A percentile compares a stretch with the other conserved stretches of the same genome.
Evolutionary conservation across 2,797 vertebrate genomes (phyloP).

Genomic region (Vultur gryphus): DNA sequence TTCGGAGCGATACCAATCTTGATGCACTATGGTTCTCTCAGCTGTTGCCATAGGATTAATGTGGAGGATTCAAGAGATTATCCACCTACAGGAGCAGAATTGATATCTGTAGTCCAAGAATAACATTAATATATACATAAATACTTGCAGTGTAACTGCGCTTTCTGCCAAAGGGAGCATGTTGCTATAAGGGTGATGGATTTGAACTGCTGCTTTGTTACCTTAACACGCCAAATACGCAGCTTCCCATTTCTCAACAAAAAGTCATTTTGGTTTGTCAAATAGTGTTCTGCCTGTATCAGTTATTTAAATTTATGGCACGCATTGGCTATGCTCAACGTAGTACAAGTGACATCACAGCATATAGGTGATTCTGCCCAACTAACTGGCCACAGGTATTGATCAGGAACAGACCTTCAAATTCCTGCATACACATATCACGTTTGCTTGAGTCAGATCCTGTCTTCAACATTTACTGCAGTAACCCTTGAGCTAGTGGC

Average conservation of each 20-base stretch:
- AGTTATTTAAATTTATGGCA: not conserved
- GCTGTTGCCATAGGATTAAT: slow-evolving; percentile 6
- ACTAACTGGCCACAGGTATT: not conserved
- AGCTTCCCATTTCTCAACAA: not conserved
- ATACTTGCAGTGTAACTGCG: not conserved
- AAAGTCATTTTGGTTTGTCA: not conserved
- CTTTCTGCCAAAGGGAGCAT: not conserved
- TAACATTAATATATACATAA: not conserved
- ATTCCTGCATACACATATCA: not conserved
- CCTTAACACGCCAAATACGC: not conserved
- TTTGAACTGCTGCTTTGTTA: not conserved
- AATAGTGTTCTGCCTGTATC: not conserved
- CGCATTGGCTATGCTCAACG: not conserved
- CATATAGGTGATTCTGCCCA: not conserved
- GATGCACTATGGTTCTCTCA: not conserved
- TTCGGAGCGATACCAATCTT: not conserved
- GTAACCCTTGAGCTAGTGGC: not conserved
- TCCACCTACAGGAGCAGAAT: not conserved
- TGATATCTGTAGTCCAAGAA: not conserved
- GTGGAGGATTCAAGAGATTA: slow-evolving; percentile 16
- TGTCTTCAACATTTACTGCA: not conserved
- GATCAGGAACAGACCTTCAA: not conserved
- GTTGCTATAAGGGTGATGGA: not conserved
- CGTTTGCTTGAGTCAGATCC: not conserved
- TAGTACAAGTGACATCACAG: not conserved